Evolutionary conservation across 1,140 invertebrate species (phyloP), one percentile per base, ranked within the genome.

Genomic region (Drosophila navojoa): DNA sequence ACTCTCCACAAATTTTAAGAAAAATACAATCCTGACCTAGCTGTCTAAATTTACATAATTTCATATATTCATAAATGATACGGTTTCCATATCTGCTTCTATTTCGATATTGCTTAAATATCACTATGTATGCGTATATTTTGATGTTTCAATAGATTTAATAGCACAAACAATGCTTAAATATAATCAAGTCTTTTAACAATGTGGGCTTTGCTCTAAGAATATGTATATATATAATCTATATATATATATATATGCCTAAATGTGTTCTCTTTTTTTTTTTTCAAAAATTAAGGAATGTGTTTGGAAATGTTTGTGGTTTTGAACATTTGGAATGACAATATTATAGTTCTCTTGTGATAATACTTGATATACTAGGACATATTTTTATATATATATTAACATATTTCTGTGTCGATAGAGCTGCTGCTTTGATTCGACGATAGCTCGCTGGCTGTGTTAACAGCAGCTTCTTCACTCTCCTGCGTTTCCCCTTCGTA

Each of bases 161-260:
- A 71, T 58, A 81, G 75, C 76, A 82, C 70, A 67, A 72, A 54
- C 63, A 55, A 66, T 76, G 82, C 81, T 86, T 86, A 86, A 72
- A 87, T 79, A 59, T 86, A 81, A 86, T 86, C 81, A 86, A 86
- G 81, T 86, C 81, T 86, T 87, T 79, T 87, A 81, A 85, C 81
- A 76, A 86, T 86, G 81, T 69, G 77, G 77, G 77, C 73, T 67
- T 76, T 70, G 53, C 63, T 81, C 62, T 85, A 86, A 70, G 78
- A 81, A 86, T 81, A 69, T 69, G 60, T 84, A 61, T 62, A 58
- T 57, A 49, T 62, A 5, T 25, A 5, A 9, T 49, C 13, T 49
- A 25, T 49, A 13, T 45, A 45, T 9, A 35, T 35, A 35, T 35
- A 38, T 52, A 45, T 61, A 55, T 47, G 19, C 55, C 27, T 62